A percentile compares a stretch with the other conserved stretches of the same genome.
These are phyloP conservation scores for Ormyrus rosae DNA, from an alignment of 2,888 invertebrate species.

Conservation along the genomic window DNA sequence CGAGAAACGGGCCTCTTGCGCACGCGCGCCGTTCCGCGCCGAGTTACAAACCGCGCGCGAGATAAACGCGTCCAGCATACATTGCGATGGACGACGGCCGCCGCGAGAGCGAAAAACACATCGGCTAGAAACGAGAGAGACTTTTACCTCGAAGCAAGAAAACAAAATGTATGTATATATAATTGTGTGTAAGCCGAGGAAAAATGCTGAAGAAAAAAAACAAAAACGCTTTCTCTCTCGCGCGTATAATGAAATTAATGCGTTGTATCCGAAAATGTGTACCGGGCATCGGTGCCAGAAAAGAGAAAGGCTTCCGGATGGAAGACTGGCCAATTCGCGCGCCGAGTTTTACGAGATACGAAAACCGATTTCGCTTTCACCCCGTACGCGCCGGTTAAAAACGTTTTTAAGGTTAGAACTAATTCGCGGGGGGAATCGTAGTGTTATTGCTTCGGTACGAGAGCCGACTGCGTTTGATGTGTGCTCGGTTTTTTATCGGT, in stretches of 20 bases:
- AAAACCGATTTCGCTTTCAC: constrained; percentile 51
- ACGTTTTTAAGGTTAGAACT: constrained; percentile 27
- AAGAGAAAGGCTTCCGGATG: constrained; percentile 49
- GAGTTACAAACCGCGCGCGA: not conserved
- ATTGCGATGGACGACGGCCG: no score
- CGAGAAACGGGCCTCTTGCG: not conserved
- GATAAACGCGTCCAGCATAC: no score
- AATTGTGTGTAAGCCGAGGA: no score
- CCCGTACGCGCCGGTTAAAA: constrained; percentile 19
- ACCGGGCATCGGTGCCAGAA: constrained; percentile 7
- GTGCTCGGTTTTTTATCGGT: no score
- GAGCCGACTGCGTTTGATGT: no score
- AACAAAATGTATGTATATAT: no score
- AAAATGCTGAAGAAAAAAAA: no score
- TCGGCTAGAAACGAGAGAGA: no score
- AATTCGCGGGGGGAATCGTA: constrained; percentile 4
- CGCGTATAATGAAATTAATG: constrained; percentile 21
- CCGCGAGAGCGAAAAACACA: no score
- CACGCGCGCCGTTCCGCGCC: not conserved
- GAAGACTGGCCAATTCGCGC: not conserved
- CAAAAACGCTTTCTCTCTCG: no score
- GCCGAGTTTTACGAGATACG: constrained; percentile 27
- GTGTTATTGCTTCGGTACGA: constrained; percentile 3
- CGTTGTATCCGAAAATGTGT: constrained; percentile 22
- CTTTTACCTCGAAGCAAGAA: no score